Evolutionary conservation across 2,888 invertebrate genomes (phyloP).

Genomic region (Noctua pronuba): DNA sequence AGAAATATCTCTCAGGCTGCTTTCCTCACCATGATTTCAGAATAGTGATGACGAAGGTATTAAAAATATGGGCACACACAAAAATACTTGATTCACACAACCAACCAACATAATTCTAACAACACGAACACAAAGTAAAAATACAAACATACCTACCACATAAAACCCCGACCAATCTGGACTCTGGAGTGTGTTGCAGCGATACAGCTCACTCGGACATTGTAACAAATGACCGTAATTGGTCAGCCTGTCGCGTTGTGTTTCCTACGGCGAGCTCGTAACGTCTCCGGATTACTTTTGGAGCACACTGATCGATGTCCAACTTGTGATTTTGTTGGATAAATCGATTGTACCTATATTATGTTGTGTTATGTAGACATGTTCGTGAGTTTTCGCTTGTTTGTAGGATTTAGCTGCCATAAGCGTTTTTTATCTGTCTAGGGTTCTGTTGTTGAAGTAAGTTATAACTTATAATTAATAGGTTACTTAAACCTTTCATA

Average conservation of each 20-base stretch:
- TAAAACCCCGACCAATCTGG: conserved; percentile 49
- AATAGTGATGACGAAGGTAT: background rate
- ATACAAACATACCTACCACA: conserved; percentile 32
- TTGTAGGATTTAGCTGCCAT: background rate
- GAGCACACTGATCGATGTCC: conserved; percentile 66
- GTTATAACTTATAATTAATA: background rate
- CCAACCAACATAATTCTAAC: background rate
- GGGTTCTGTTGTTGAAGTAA: background rate
- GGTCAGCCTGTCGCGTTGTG: conserved; percentile 78
- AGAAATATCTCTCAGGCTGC: no score
- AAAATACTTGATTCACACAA: background rate
- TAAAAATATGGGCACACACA: background rate
- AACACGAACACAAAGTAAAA: conserved; percentile 11
- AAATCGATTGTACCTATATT: conserved; percentile 48
- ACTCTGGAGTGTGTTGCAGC: conserved; percentile 60
- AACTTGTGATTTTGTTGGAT: conserved; percentile 69
- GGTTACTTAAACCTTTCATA: background rate
- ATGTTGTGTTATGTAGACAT: conserved; percentile 22
- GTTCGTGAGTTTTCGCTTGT: conserved; percentile 5
- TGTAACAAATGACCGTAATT: conserved; percentile 74
- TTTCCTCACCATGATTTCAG: no score
- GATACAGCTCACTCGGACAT: conserved; percentile 68
- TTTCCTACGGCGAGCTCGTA: conserved; percentile 62
- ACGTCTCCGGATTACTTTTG: conserved; percentile 68
- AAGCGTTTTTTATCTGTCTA: background rate